phyloP scores from a whole-genome alignment of 1,140 invertebrate genomes.

The Drosophila malerkotliana region DNA sequence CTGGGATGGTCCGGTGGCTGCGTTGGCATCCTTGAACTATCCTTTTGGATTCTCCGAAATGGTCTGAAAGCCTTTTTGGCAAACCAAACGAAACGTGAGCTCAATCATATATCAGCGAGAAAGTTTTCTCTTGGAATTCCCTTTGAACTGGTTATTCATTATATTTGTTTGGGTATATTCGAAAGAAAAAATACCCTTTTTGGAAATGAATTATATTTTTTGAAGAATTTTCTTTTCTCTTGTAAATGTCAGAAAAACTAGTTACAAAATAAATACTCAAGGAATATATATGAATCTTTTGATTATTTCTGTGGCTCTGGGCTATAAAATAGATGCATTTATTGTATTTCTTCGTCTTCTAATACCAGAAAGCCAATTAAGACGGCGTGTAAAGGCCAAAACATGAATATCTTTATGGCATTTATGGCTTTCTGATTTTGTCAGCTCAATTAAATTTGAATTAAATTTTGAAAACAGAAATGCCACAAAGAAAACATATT shows the following conservation, averaged over 20 bases:
- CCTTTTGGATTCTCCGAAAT: slow-evolving; percentile 24
- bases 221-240: background rate
- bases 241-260: too few relatives aligned
- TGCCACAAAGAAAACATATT: background rate
- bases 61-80: slow-evolving; percentile 69
- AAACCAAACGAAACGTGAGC: slow-evolving; percentile 38
- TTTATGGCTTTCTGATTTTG: slow-evolving; percentile 2
- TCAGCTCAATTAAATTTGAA: slow-evolving; percentile 1
- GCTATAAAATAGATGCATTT: background rate
- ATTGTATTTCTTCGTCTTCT: background rate
- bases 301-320: background rate
- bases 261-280: background rate
- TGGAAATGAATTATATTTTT: background rate
- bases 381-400: background rate
- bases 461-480: background rate
- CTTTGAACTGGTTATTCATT: slow-evolving; percentile 14
- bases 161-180: background rate
- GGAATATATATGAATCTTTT: background rate
- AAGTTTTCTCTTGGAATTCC: slow-evolving; percentile 1
- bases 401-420: background rate
- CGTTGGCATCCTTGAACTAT: slow-evolving; percentile 62
- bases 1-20: slow-evolving; percentile 4
- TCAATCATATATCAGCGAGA: slow-evolving; percentile 24
- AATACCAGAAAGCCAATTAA: background rate
- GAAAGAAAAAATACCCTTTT: background rate